phyloP scores from a whole-genome alignment of 2,888 invertebrate genomes.

The Acanthococcus lagerstroemiae region DNA sequence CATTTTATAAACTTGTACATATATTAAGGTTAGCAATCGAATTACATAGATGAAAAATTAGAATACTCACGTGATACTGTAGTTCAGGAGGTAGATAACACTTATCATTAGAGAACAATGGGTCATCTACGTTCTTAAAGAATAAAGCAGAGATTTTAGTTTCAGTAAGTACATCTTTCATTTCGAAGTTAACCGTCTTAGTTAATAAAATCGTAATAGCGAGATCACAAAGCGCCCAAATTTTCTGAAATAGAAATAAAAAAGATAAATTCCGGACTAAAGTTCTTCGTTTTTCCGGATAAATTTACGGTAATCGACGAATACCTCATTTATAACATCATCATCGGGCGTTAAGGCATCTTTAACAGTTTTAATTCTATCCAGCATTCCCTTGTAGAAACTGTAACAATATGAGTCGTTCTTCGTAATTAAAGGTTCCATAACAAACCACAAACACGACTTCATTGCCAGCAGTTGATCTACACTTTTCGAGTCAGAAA shows the following conservation, averaged over 20 bases:
- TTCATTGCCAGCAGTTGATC: conserved; percentile 67
- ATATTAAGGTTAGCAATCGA: not conserved
- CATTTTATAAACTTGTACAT: not conserved
- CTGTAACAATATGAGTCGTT: conserved; percentile 91
- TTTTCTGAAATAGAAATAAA: conserved; percentile 55
- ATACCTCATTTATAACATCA: conserved; percentile 68
- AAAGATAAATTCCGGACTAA: not conserved
- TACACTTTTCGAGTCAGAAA: conserved; percentile 64
- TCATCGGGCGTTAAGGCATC: conserved; percentile 77
- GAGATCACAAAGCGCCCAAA: conserved; percentile 94
- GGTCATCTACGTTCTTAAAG: conserved; percentile 59
- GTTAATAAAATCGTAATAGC: conserved; percentile 82
- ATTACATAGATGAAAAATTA: not conserved
- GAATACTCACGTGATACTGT: conserved; percentile 43
- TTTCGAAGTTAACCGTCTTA: conserved; percentile 75
- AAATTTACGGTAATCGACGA: conserved; percentile 3
- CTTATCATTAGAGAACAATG: conserved; percentile 58
- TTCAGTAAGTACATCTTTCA: conserved; percentile 80
- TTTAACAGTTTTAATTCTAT: conserved; percentile 88
- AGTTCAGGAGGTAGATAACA: conserved; percentile 58
- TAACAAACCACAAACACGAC: conserved; percentile 84
- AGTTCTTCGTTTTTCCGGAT: not conserved
- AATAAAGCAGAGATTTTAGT: conserved; percentile 83
- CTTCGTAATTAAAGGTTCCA: conserved; percentile 86
- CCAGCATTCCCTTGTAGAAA: conserved; percentile 87